Conservation (phyloP, 2,888 invertebrate genomes). For the Rhopalosiphum nymphaeae region DNA sequence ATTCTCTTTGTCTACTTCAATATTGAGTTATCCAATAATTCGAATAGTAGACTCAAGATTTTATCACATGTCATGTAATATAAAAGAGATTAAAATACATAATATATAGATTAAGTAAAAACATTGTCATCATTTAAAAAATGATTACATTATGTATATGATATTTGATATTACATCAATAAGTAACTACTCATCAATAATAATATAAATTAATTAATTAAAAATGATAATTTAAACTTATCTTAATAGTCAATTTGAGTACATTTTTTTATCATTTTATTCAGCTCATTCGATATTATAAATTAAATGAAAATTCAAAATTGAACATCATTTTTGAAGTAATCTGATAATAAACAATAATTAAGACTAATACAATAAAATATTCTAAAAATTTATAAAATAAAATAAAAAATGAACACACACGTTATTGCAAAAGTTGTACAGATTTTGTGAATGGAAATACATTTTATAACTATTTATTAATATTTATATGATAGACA, state of each 20-base stretch:
- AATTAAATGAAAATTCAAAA: conserved; percentile 20
- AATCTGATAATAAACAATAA: conserved; percentile 21
- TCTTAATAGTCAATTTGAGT: conserved; percentile 45
- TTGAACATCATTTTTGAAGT: conserved; percentile 8
- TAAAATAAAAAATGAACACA: conserved; percentile 58
- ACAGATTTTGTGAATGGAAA: conserved; percentile 42
- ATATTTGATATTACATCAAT: conserved; percentile 25
- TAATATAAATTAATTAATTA: conserved; percentile 33
- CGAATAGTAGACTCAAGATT: conserved; percentile 34
- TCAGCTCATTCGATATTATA: conserved; percentile 11
- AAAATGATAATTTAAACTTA: conserved; percentile 29
- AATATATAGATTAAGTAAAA: neutral
- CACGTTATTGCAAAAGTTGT: conserved; percentile 50
- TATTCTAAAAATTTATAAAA: conserved; percentile 28
- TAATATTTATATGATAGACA: conserved; percentile 1
- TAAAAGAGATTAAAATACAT: conserved; percentile 14
- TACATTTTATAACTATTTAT: neutral
- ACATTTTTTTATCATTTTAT: neutral
- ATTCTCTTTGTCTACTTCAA: conserved; percentile 30
- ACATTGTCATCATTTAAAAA: conserved; percentile 2
- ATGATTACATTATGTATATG: neutral
- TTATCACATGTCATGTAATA: conserved; percentile 33
- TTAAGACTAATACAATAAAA: conserved; percentile 24
- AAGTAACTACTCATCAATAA: conserved; percentile 32
- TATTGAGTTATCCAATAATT: conserved; percentile 37